Percentiles rank a stretch among this genome's conserved stretches.
Evolutionary conservation across 2,888 invertebrate genomes (phyloP).

Genomic region (Margaritifera margaritifera): DNA sequence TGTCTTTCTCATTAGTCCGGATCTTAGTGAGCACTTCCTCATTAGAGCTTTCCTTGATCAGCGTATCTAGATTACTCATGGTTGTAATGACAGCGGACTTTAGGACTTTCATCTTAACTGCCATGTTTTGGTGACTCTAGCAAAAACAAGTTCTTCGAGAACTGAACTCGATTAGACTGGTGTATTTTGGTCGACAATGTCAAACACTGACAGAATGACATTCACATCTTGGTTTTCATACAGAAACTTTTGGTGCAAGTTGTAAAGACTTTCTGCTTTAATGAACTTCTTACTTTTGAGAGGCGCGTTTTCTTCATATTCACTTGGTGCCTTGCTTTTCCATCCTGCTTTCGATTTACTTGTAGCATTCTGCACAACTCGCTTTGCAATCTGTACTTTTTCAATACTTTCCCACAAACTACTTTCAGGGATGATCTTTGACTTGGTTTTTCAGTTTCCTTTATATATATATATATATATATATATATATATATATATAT

Average conservation of each 20-base stretch:
- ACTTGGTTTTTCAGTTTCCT: too few relatives aligned
- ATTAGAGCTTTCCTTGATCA: slow-evolving; percentile 6
- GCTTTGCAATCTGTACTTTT: too few relatives aligned
- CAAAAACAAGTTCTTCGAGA: slow-evolving; percentile 24
- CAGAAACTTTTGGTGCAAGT: slow-evolving; percentile 23
- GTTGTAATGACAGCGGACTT: slow-evolving; percentile 9
- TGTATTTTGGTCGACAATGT: slow-evolving; percentile 13
- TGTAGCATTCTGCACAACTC: too few relatives aligned
- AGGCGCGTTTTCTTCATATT: too few relatives aligned
- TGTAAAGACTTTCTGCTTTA: slow-evolving; percentile 2
- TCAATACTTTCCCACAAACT: too few relatives aligned
- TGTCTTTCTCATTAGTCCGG: slow-evolving; percentile 7
- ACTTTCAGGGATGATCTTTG: too few relatives aligned
- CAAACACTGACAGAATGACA: slow-evolving; percentile 8
- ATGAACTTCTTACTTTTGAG: too few relatives aligned
- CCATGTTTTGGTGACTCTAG: slow-evolving; percentile 24
- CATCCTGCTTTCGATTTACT: too few relatives aligned
- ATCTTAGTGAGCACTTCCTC: not conserved
- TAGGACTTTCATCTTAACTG: slow-evolving; percentile 16
- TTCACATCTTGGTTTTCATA: slow-evolving; percentile 25
- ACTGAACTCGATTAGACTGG: slow-evolving; percentile 19
- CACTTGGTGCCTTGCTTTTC: too few relatives aligned
- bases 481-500: too few relatives aligned
- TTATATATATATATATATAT: too few relatives aligned
- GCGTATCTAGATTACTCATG: slow-evolving; percentile 19